Evolutionary conservation across 2,113 vertebrate species (phyloP).

Genomic region (Pycnonotus jocosus): DNA sequence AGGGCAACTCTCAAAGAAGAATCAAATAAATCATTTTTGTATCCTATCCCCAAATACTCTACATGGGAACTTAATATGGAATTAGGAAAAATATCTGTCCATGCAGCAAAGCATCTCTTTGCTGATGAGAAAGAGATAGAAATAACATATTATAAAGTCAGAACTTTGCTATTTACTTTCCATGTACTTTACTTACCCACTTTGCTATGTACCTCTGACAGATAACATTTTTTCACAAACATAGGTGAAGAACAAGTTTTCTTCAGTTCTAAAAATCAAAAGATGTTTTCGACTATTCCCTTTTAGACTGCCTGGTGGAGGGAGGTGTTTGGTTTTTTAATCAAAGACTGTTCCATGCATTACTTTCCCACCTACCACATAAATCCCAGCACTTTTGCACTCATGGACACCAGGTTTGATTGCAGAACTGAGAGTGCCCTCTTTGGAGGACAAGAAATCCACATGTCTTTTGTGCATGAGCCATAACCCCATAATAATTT

Average conservation of each 20-base stretch:
- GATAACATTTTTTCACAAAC: not conserved
- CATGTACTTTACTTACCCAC: not conserved
- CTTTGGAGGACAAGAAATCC: conserved; percentile 9
- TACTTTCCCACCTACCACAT: not conserved
- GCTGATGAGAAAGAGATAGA: not conserved
- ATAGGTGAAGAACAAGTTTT: not conserved
- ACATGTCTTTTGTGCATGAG: conserved; percentile 15
- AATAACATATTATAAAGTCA: not conserved
- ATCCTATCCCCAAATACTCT: not conserved
- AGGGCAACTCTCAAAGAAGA: not conserved
- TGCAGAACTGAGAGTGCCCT: not conserved
- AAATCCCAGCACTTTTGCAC: not conserved
- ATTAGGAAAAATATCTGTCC: not conserved
- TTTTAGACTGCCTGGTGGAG: not conserved
- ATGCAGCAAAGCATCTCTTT: not conserved
- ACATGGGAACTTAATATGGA: not conserved
- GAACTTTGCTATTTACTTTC: too few species aligned
- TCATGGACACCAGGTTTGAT: not conserved
- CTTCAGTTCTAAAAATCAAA: not conserved
- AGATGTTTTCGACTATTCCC: not conserved
- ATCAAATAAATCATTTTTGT: not conserved
- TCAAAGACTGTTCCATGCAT: not conserved
- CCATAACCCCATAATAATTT: conserved; percentile 54
- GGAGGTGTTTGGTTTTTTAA: not conserved
- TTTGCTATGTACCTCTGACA: not conserved